A percentile compares a stretch with the other conserved stretches of the same genome.
phyloP scores from a whole-genome alignment of 2,888 invertebrate genomes.

The Cryptocephalus moraei region DNA sequence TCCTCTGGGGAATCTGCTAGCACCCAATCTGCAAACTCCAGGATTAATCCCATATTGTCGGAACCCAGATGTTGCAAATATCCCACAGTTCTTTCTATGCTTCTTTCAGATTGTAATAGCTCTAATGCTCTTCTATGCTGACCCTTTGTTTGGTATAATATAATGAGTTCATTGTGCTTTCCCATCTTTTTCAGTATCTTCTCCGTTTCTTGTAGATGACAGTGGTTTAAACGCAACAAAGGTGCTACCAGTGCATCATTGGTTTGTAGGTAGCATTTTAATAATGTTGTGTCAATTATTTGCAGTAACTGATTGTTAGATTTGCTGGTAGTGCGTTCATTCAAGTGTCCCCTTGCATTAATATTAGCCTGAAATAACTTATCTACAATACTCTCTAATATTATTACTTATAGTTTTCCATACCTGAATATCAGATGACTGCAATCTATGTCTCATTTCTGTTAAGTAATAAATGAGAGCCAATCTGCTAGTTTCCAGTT shows the following conservation, averaged over 20 bases:
- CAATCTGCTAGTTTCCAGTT: slow-evolving; percentile 76
- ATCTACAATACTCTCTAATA: no score
- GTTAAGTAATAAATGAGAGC: slow-evolving; percentile 87
- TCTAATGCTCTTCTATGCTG: slow-evolving; percentile 88
- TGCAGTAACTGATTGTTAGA: slow-evolving; percentile 64
- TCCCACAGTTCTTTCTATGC: slow-evolving; percentile 73
- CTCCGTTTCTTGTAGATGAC: slow-evolving; percentile 87
- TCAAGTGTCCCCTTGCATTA: slow-evolving; percentile 33
- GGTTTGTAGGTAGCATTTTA: slow-evolving; percentile 96
- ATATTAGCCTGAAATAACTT: slow-evolving; percentile 20
- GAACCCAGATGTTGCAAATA: slow-evolving; percentile 84
- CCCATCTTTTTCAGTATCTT: slow-evolving; percentile 75
- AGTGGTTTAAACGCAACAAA: slow-evolving; percentile 80
- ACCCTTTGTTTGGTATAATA: slow-evolving; percentile 89
- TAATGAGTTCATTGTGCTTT: slow-evolving; percentile 87
- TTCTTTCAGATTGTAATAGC: slow-evolving; percentile 70
- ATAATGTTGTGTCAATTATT: slow-evolving; percentile 91
- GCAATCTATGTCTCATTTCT: slow-evolving; percentile 54
- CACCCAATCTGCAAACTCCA: slow-evolving; percentile 92
- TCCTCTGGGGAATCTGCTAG: slow-evolving; percentile 76
- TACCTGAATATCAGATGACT: slow-evolving; percentile 34
- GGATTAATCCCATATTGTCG: slow-evolving; percentile 63
- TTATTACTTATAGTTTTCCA: neutral
- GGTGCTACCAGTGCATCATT: slow-evolving; percentile 93
- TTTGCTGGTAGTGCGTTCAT: slow-evolving; percentile 38